These are phyloP conservation scores for Spea hammondii DNA, from an alignment of 2,797 vertebrate species.

Conservation along the genomic window DNA sequence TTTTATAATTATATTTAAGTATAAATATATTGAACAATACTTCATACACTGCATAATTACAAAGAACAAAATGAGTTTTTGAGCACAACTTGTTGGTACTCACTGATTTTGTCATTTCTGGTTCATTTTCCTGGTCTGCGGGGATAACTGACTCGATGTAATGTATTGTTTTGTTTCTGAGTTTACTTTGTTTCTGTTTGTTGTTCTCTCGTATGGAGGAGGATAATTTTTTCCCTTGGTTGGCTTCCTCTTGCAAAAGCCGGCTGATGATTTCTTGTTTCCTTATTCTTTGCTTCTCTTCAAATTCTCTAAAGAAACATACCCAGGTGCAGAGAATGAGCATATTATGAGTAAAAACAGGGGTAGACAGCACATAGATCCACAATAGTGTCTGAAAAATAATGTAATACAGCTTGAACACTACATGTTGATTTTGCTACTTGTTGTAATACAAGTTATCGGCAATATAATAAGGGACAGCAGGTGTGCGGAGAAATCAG, in stretches of 20 bases:
- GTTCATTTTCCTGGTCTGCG: slow-evolving; percentile 18
- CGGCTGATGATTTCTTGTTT: slow-evolving; percentile 74
- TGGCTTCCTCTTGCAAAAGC: slow-evolving; percentile 72
- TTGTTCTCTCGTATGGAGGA: slow-evolving; percentile 26
- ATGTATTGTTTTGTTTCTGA: slow-evolving; percentile 60
- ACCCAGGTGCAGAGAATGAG: not conserved
- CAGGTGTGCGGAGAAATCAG: no score
- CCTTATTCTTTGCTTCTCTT: slow-evolving; percentile 73
- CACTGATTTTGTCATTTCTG: not conserved
- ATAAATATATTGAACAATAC: not conserved
- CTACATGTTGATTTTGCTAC: no score
- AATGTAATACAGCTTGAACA: no score
- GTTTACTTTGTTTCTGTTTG: not conserved
- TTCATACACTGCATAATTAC: not conserved
- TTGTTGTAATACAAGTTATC: no score
- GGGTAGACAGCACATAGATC: no score
- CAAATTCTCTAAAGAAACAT: slow-evolving; percentile 71
- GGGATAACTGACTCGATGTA: slow-evolving; percentile 57
- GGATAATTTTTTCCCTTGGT: slow-evolving; percentile 55
- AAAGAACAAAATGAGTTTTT: not conserved
- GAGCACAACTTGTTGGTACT: not conserved
- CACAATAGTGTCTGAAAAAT: no score
- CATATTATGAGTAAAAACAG: no score
- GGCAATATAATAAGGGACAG: no score
- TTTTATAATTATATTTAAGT: not conserved